Percentiles rank a stretch among this genome's conserved stretches.
Evolutionary conservation across 2,113 vertebrate species (phyloP).

Genomic region (Eublepharis macularius): DNA sequence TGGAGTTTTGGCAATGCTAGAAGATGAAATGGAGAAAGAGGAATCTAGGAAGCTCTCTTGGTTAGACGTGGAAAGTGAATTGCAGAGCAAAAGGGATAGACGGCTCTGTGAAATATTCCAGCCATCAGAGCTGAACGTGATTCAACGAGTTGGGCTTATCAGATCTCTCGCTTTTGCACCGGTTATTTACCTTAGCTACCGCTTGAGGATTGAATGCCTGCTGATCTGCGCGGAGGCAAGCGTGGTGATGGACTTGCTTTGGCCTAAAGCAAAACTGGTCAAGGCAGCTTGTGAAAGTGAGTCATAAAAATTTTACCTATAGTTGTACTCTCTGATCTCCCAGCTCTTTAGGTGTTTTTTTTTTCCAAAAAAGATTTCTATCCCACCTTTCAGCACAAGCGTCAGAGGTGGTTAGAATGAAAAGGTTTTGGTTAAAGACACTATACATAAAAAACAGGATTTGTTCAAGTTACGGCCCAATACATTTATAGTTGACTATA

Average conservation of each 20-base stretch:
- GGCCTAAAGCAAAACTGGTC: slow-evolving; percentile 82
- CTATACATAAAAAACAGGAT: no score
- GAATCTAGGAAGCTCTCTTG: background rate
- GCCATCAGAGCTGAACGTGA: no score
- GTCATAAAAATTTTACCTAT: no score
- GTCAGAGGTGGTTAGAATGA: no score
- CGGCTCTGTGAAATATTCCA: background rate
- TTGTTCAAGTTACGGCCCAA: no score
- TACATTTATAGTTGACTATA: no score
- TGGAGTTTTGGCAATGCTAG: background rate
- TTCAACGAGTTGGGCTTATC: slow-evolving; percentile 16
- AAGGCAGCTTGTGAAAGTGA: slow-evolving; percentile 86
- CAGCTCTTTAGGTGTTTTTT: no score
- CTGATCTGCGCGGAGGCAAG: slow-evolving; percentile 85
- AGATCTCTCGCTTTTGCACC: background rate
- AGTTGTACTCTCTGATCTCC: no score
- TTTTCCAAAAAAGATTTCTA: no score
- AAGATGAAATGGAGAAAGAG: background rate
- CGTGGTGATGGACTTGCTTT: slow-evolving; percentile 82
- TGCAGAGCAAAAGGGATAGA: slow-evolving; percentile 23
- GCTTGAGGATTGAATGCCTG: slow-evolving; percentile 91
- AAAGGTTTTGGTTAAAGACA: no score
- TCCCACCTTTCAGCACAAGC: no score
- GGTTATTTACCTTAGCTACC: slow-evolving; percentile 79
- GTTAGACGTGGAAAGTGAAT: background rate